Evolutionary conservation across 2,113 vertebrate species (phyloP), one percentile per base, ranked within the genome.

Genomic region (Rhombomys opimus): DNA sequence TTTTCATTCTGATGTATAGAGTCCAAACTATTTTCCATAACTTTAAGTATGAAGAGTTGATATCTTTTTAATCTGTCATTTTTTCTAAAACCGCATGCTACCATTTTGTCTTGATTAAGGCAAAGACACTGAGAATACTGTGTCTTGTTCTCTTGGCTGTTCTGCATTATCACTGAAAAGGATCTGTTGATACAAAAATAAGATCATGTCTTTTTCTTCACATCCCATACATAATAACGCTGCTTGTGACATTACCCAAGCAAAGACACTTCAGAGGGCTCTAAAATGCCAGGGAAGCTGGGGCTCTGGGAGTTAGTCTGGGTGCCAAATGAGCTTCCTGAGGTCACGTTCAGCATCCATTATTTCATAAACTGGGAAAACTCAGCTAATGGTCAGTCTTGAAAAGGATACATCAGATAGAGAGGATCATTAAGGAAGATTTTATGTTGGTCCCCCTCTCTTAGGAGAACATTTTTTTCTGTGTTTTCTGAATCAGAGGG

Each of bases 1-100:
- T 96, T 97, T 95, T 91, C 86, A 95, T 96, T 87, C 61, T 89
- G 50, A 93, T 86, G 30, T 84, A 59, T n/a, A 91, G 78, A 76
- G 30, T 92, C 84, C 82, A 87, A 59, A 80, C 87, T 75, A 30
- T 94, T 93, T 96, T 95, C 88, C 73, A 38, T 23, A 82, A 32
- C 61, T 90, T 54, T 2, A 88, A 27, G 50, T 38, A 8, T 38
- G 80, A 88, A 92, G 41, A 20, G 54, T 89, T 89, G 12, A 27
- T 90, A 38, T 89, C 67, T 86, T 96, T 57, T 95, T 90, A 50
- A 46, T 84, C 72, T 54, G 27, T 54, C 20, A 78, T 14, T 96
- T 96, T 12, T 91, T 78, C 84, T 86, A 41, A 91, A 95, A 57
- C 35, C 82, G 10, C 54, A 50, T 22, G 17, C 38, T 86, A 87